A percentile compares a stretch with the other conserved stretches of the same genome.
Conservation (phyloP, 2,113 vertebrate species). For the Triplophysa dalaica region DNA sequence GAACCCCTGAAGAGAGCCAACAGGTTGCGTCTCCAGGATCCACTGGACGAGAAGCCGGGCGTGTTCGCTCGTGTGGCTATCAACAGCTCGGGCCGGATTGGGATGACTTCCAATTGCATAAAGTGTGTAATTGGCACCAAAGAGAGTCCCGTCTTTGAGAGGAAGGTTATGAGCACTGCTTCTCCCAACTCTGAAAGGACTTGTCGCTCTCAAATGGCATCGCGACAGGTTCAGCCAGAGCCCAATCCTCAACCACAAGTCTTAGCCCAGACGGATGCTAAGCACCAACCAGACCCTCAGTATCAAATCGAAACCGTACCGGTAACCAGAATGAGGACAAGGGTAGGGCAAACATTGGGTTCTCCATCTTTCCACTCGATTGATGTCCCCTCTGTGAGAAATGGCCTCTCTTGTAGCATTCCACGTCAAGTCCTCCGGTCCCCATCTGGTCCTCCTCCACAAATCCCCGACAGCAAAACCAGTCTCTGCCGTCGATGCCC, state of each 20-base stretch:
- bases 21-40: constrained; percentile 72
- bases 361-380: constrained; percentile 41
- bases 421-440: constrained; percentile 67
- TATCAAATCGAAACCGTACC: constrained; percentile 48
- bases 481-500: constrained; percentile 70
- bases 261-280: constrained; percentile 37
- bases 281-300: constrained; percentile 49
- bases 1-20: constrained; percentile 80
- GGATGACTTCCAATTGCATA: constrained; percentile 90
- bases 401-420: constrained; percentile 59
- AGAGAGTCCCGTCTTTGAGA: constrained; percentile 82
- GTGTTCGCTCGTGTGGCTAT: constrained; percentile 83
- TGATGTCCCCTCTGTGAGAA: constrained; percentile 38
- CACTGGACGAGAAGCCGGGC: constrained; percentile 66
- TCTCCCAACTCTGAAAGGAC: constrained; percentile 34
- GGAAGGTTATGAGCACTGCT: constrained; percentile 57
- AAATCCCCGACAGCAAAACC: constrained; percentile 67
- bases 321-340: constrained; percentile 53
- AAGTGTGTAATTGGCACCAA: constrained; percentile 85
- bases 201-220: constrained; percentile 34
- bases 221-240: constrained; percentile 56
- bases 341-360: constrained; percentile 62
- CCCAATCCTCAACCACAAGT: constrained; percentile 31
- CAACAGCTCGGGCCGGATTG: constrained; percentile 82
- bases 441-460: constrained; percentile 55